Evolutionary conservation across 2,888 invertebrate species (phyloP).

Genomic region (Patella depressa): DNA sequence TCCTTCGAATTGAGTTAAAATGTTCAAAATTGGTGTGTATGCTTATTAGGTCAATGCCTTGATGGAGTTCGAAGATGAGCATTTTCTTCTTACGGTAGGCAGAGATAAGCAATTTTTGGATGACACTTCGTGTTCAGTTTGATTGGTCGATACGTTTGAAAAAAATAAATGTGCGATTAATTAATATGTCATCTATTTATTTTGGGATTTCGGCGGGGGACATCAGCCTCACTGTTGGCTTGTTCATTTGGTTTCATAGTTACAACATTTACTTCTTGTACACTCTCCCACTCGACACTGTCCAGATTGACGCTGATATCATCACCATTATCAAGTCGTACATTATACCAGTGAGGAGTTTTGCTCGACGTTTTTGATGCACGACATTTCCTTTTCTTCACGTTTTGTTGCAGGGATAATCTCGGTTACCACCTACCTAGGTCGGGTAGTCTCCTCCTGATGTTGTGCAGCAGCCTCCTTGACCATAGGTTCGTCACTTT

Average conservation of each 20-base stretch:
- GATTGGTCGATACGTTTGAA: too few relatives aligned
- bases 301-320: background rate
- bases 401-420: conserved; percentile 3
- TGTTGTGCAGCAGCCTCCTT: background rate
- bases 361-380: background rate
- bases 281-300: background rate
- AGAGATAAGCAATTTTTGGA: too few relatives aligned
- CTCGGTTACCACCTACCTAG: background rate
- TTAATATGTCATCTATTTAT: too few relatives aligned
- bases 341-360: background rate
- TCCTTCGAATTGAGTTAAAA: too few relatives aligned
- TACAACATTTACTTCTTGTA: background rate
- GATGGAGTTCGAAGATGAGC: too few relatives aligned
- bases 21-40: too few relatives aligned
- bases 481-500: conserved; percentile 1
- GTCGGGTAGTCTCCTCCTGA: background rate
- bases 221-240: too few relatives aligned
- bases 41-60: too few relatives aligned
- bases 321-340: background rate
- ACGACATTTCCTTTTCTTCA: conserved; percentile 1
- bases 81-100: too few relatives aligned
- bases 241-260: background rate
- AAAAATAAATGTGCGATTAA: too few relatives aligned
- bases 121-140: too few relatives aligned
- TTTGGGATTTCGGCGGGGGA: too few relatives aligned